These are phyloP conservation scores for Heliornis fulica DNA, from an alignment of 2,113 vertebrate genomes.

Conservation along the genomic window DNA sequence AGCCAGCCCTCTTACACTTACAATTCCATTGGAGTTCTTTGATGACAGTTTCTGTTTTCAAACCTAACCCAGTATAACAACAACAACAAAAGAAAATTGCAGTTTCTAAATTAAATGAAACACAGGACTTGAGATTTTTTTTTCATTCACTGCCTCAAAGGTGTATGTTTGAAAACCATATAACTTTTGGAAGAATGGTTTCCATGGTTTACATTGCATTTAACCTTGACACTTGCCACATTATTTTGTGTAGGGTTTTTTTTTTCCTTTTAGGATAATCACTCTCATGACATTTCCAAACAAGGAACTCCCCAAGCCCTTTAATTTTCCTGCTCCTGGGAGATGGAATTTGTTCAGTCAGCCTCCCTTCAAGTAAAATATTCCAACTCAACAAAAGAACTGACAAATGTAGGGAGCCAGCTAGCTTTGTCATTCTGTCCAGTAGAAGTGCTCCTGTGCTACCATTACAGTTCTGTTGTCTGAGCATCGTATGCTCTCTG, in stretches of 20 bases:
- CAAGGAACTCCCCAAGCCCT: background rate
- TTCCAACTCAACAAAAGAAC: background rate
- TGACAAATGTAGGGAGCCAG: background rate
- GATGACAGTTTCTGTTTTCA: background rate
- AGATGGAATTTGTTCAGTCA: background rate
- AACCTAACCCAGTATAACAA: background rate
- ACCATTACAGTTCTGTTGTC: background rate
- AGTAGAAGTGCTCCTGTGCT: background rate
- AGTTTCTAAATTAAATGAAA: background rate
- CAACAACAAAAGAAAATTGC: background rate
- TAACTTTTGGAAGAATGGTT: background rate
- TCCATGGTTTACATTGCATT: background rate
- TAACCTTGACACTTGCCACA: background rate
- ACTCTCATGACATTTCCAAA: background rate
- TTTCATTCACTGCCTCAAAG: background rate
- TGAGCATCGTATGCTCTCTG: background rate
- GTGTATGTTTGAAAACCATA: background rate
- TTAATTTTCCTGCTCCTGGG: background rate
- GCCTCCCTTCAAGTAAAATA: background rate
- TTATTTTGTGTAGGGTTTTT: background rate
- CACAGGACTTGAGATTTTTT: background rate
- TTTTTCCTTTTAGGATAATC: background rate
- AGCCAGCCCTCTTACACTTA: background rate
- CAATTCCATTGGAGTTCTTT: background rate
- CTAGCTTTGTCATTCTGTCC: background rate